Base-by-base conservation (phyloP, 1,140 invertebrate species). In the Drosophila burlai region DNA sequence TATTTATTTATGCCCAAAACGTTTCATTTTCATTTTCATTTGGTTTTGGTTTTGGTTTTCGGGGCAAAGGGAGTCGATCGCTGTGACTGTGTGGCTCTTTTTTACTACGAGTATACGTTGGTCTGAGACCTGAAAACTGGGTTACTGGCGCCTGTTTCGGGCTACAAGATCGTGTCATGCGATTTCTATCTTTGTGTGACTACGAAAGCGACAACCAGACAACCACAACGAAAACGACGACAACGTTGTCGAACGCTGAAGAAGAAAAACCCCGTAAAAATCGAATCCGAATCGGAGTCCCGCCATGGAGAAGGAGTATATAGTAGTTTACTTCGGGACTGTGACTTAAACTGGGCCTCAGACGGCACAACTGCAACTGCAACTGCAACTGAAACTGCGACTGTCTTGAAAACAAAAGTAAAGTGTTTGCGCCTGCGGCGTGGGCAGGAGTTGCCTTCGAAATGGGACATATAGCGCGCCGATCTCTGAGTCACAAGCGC, bases 141-240 rank as follows among this genome's bases (percentile, higher is more conserved):
- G 85, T 90, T 90, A 90, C 85, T 90, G 85, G 85, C 85, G 85
- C 85, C 85, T 90, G 85, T 90, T 90, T 90, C 81, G 84, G 85
- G 85, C 85, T 90, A 90, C 85, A 90, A 90, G 85, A 90, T 90
- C 85, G 85, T 90, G 85, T 90, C 85, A 90, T 90, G 76, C 82
- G 85, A 90, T 90, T 90, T 90, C 85, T 90, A 90, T 90, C 85
- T 90, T 77, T 90, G 85, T 90, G 78, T 74, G 78, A 80, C 78
- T 80, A 74, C 77, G 78, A 80, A 80, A 80, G 78, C 78, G 69
- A 73, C 69, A 73, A 72, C 65, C 34, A 40, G 45, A 24, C 59
- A 55, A 55, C 81, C 71, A 76, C 78, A 59, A 43, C 76, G 74
- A 74, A 80, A 43, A 57, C 65, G 46, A 55, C 60, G 31, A 36